Base-by-base conservation (phyloP, 2,797 vertebrate genomes). In the Urophycis tenuis region DNA sequence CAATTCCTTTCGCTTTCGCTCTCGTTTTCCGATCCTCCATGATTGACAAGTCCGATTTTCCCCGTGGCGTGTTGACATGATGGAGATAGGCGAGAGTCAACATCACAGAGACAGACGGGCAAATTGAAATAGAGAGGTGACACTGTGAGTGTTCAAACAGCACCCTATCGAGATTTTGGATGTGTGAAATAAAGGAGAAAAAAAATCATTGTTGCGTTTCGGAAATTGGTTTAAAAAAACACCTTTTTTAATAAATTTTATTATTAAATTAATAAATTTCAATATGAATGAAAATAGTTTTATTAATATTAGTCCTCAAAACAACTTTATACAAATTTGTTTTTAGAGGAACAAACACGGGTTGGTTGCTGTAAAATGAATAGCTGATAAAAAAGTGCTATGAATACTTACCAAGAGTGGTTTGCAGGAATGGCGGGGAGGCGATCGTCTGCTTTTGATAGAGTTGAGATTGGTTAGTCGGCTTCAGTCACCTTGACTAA, bases 1-100 rank as follows among this genome's bases (percentile, higher is more conserved):
- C 14, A 5, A 71, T 33, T 32, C 31, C 70, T 71, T 33, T 71
- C 31, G 3, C 15, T n/a, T 31, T 71, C 22, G 31, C 14, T 71
- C 31, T 71, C 32, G 31, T 64, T 29, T 64, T 29, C 53, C 9
- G n/a, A 25, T 7, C 19, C 49, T 53, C 49, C 7, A 9, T 72
- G 71, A 72, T 35, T n/a, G 71, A 72, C 71, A 35, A n/a, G 15
- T 72, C 71, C 19, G 32, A 72, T 64, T 35, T 72, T 34, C 31
- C 17, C 71, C 22, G 32, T 25, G 33, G 71, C 71, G 22, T 72
- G 31, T 72, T 34, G 33, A 72, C 71, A 72, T 72, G 71, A 34
- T n/a, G 71, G 71, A 72, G 71, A 72, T 72, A 72, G 71, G 71
- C 32, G 9, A 6, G 29, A 72, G 33, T 72, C 71, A n/a, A 72